phyloP scores from a whole-genome alignment of 1,140 invertebrate species.

The Neodiprion pinetum region DNA sequence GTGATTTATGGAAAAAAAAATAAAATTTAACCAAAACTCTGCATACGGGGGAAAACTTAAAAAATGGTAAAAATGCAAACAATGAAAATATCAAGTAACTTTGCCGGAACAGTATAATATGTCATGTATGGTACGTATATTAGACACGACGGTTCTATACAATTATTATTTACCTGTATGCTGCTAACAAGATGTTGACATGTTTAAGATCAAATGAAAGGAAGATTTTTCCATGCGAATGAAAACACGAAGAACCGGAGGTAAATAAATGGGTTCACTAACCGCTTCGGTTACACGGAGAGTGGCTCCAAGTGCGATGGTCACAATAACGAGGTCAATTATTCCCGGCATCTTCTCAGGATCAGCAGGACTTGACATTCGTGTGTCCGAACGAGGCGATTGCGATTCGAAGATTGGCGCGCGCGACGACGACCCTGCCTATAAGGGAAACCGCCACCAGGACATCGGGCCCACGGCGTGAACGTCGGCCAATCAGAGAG shows the following conservation, averaged over 20 bases:
- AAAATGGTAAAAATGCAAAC: too few species aligned
- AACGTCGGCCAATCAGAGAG: constrained; percentile 34
- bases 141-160: too few species aligned
- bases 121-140: too few species aligned
- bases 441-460: constrained; percentile 41
- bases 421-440: constrained; percentile 32
- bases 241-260: not conserved
- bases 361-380: not conserved
- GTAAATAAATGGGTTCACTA: not conserved
- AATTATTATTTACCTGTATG: too few species aligned
- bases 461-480: constrained; percentile 25
- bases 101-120: too few species aligned
- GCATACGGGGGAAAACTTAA: too few species aligned
- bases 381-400: not conserved
- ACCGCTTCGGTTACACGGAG: not conserved
- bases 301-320: not conserved
- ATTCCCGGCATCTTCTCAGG: not conserved
- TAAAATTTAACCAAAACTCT: too few species aligned
- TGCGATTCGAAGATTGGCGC: constrained; percentile 28
- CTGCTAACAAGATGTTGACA: too few species aligned
- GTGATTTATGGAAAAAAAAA: too few species aligned
- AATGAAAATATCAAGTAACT: too few species aligned
- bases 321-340: not conserved
- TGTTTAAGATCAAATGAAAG: not conserved
- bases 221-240: not conserved